Evolutionary conservation across 2,797 vertebrate species (phyloP).

Genomic region (Cheirogaleus major): DNA sequence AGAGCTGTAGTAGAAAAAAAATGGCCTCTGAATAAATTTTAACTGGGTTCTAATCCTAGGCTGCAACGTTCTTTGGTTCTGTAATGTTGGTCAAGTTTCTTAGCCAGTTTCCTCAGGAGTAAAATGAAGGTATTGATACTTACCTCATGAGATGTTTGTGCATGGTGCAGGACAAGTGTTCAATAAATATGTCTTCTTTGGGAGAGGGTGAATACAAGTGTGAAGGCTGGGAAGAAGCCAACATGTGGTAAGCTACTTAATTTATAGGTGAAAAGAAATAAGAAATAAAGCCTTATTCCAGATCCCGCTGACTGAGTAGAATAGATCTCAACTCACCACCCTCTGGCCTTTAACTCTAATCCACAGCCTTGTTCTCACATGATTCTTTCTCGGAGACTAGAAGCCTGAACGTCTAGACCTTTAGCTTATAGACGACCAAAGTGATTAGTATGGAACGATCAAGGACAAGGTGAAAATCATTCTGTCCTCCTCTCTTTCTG

Average conservation of each 20-base stretch:
- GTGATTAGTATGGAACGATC: not conserved
- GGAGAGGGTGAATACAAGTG: not conserved
- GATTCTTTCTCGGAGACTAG: not conserved
- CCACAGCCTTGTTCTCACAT: not conserved
- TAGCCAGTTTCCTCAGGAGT: not conserved
- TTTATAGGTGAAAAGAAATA: not conserved
- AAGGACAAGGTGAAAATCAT: not conserved
- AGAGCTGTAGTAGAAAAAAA: not conserved
- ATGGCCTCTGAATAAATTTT: not conserved
- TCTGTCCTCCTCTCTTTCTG: not conserved
- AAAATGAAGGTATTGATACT: not conserved
- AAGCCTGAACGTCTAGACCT: not conserved
- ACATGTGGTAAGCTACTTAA: not conserved
- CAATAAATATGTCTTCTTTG: constrained; percentile 22
- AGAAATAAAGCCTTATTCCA: not conserved
- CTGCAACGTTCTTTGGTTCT: not conserved
- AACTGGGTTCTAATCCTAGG: not conserved
- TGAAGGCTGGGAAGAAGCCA: not conserved
- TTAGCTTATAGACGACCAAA: not conserved
- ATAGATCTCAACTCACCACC: not conserved
- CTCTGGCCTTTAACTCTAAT: not conserved
- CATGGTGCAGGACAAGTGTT: not conserved
- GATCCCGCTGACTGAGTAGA: not conserved
- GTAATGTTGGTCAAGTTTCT: not conserved
- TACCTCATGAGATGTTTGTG: not conserved